A percentile compares a stretch with the other conserved stretches of the same genome.
Evolutionary conservation across 2,888 invertebrate genomes (phyloP).

Genomic region (Lamellibrachia satsuma): DNA sequence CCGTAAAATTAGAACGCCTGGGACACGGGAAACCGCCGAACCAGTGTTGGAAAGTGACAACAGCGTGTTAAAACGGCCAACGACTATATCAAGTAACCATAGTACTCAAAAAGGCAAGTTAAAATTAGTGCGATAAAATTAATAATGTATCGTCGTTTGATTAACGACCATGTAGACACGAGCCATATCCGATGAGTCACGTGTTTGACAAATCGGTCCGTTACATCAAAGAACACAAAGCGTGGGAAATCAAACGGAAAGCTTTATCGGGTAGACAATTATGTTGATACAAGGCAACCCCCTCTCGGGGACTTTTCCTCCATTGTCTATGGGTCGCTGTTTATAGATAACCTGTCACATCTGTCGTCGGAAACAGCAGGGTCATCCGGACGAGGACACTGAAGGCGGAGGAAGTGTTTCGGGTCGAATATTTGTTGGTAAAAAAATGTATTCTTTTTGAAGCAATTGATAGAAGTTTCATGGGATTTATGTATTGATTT

Average conservation of each 20-base stretch:
- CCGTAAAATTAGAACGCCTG: no score
- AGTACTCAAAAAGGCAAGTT: background rate
- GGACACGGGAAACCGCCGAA: no score
- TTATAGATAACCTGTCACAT: background rate
- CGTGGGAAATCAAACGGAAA: background rate
- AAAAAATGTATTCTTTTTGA: background rate
- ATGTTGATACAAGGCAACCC: background rate
- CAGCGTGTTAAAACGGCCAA: no score
- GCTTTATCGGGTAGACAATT: background rate
- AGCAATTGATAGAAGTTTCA: background rate
- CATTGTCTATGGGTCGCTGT: slow-evolving; percentile 3
- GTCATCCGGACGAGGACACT: background rate
- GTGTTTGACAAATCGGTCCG: background rate
- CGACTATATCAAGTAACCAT: background rate
- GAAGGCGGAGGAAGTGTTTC: background rate
- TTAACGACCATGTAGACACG: background rate
- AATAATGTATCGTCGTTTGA: background rate
- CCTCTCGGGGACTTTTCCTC: background rate
- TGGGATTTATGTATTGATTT: background rate
- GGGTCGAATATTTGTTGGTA: background rate
- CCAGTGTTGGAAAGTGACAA: no score
- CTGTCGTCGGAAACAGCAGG: background rate
- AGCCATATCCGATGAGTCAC: background rate
- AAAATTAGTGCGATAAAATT: background rate
- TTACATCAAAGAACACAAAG: slow-evolving; percentile 12